Evolutionary conservation across 23 tunicate genomes (phyloP), one percentile per base, ranked within the genome.

Genomic region (Ciona savignyi): DNA sequence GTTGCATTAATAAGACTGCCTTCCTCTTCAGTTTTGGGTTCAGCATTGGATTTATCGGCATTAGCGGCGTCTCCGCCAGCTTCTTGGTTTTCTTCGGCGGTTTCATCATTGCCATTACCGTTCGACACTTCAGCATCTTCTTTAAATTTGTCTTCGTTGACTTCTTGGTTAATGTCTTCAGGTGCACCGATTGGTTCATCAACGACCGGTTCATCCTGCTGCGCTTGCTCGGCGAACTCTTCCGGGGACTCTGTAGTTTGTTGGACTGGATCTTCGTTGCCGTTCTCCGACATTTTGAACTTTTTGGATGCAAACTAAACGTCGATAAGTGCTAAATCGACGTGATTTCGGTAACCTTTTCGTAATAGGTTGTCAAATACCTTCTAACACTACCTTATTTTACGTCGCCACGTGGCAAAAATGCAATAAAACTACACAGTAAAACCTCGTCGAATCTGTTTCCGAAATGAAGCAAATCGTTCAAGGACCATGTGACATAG

Each of bases 1-100:
- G 87, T 82, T 22, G 87, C 87, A 74, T 74, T 82, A 9, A 82
- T 82, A 60, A 82, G 60, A 0, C 68, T 51, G 11, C 87, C 87
- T 68, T 82, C 87, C 60, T 74, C 87, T 19, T 62, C 33, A 23
- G 72, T 33, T 30, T 74, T 68, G 30, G 60, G 73, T 65, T 66
- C 78, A 35, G 30, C 34, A 9, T 68, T 35, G 23, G 35, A 74
- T 56, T 25, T 22, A 1, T 70, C 28, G 2, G 56, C 83, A 30
- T 51, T 69, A 25, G 33, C 83, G 33, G 49, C 75, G 27, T 49
- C 74, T 3, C 34, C 82, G 1, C 64, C 83, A 15, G 27, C 1
- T 51, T 68, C 72, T 21, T 23, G 32, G 21, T 19, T 33, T 23
- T 63, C 1, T 29, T 28, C 70, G 27, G 35, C 42, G 23, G 70